Base-by-base conservation (phyloP, 2,888 invertebrate genomes). In the Trichopoda pennipes region DNA sequence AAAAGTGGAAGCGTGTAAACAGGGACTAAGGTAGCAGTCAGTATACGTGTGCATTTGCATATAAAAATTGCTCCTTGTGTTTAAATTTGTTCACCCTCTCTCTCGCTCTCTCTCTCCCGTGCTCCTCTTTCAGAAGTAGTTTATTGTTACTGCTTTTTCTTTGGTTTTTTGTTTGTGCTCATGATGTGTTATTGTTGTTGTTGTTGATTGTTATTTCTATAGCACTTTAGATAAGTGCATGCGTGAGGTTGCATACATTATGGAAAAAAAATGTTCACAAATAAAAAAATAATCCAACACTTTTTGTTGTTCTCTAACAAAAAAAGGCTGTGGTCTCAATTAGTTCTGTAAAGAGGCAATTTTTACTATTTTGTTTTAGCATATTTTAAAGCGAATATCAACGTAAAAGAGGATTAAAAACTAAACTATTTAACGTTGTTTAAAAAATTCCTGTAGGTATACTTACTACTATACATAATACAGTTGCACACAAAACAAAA, bases 221-320 rank as follows among this genome's bases (percentile, higher is more conserved):
- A 72, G 61, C 68, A 63, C 47, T 64, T 58, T 58, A 51, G 47
- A 66, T 74, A 69, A 80, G 69, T 80, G 69, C 75, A 75, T 75
- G 75, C 75, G 70, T 80, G 75, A 64, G 69, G 44, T 42, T 80
- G 75, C 80, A 80, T 75, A 73, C 28, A 60, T 78, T 66, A 78
- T 64, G 42, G 16, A 53, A 38, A 58, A 49, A 72, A 56, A 60
- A n/a, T 73, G 32, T 53, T 53, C 21, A 68, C 56, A 38, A n/a
- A 73, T 73, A 56, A 49, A 32, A 32, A 51, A 42, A n/a, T 63
- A 53, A 61, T 53, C 53, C 4, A 56, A 64, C 6, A 55, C n/a
- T 16, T 38, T 58, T 60, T 58, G 14, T 28, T 68, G 21, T 60
- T 53, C 16, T 60, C 58, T 16, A 55, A 49, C 3, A 28, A 28